phyloP scores from a whole-genome alignment of 1,140 invertebrate genomes.

The Steinernema feltiae region DNA sequence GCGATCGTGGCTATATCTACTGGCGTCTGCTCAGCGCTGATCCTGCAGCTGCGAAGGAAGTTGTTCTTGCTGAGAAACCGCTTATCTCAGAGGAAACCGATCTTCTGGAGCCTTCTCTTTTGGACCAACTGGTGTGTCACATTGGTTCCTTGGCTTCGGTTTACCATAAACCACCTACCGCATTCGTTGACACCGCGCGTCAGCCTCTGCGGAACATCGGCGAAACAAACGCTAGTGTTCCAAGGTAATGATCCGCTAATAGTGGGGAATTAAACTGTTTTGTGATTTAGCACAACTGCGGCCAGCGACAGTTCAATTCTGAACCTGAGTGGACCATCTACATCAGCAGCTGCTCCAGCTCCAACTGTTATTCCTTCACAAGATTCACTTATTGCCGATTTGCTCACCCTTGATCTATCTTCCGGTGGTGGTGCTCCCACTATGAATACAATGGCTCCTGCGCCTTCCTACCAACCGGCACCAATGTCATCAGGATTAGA shows the following conservation, averaged over 20 bases:
- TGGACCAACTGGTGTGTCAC: conserved; percentile 98
- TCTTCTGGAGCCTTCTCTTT: conserved; percentile 87
- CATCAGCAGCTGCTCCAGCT: conserved; percentile 51
- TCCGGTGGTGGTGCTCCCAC: background rate
- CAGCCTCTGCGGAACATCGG: conserved; percentile 58
- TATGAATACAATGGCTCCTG: background rate
- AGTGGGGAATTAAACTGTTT: background rate
- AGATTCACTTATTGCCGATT: conserved; percentile 90
- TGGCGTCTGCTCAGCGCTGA: conserved; percentile 97
- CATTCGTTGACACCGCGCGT: conserved; percentile 80
- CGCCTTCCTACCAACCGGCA: background rate
- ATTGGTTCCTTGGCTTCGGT: conserved; percentile 96
- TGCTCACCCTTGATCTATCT: conserved; percentile 79
- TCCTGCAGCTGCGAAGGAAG: conserved; percentile 95
- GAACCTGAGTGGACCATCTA: conserved; percentile 20
- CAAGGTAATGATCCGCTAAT: conserved; percentile 4
- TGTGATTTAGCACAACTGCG: conserved; percentile 16
- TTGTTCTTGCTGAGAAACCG: conserved; percentile 96
- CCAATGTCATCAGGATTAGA: background rate
- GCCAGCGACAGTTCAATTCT: background rate
- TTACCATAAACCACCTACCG: conserved; percentile 96
- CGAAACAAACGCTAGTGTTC: background rate
- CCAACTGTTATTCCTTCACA: conserved; percentile 78
- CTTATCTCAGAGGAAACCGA: conserved; percentile 99
- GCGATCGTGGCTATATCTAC: conserved; percentile 98